phyloP scores from a whole-genome alignment of 2,888 invertebrate genomes.

The Ptychoptera albimana region DNA sequence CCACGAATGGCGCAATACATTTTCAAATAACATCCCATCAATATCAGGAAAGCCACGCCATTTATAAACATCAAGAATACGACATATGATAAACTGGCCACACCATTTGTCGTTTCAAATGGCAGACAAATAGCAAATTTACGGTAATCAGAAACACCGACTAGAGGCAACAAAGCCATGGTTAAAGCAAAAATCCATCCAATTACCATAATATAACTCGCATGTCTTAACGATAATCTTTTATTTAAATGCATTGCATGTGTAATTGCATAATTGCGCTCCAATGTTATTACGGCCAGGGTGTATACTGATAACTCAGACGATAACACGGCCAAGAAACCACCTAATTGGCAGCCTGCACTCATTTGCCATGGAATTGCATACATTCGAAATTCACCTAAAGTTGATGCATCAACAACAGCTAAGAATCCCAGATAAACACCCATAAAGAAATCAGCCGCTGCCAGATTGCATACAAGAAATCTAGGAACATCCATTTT shows the following conservation, averaged over 20 bases:
- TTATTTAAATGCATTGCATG: constrained; percentile 96
- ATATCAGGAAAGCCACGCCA: constrained; percentile 82
- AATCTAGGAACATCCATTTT: constrained; percentile 96
- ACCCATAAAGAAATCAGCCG: constrained; percentile 96
- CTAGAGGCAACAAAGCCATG: constrained; percentile 76
- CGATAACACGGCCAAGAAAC: constrained; percentile 85
- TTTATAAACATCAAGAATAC: constrained; percentile 82
- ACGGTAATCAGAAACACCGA: constrained; percentile 87
- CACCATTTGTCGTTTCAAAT: constrained; percentile 69
- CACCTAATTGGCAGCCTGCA: constrained; percentile 80
- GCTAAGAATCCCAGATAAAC: constrained; percentile 86
- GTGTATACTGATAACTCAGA: constrained; percentile 93
- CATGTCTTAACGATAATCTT: constrained; percentile 76
- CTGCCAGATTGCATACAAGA: constrained; percentile 89
- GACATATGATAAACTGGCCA: constrained; percentile 72
- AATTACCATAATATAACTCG: constrained; percentile 76
- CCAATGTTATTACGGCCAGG: constrained; percentile 87
- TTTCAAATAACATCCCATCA: constrained; percentile 91
- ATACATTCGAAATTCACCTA: constrained; percentile 91
- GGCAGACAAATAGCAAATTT: constrained; percentile 95
- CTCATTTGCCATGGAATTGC: constrained; percentile 98
- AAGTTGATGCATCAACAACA: constrained; percentile 86
- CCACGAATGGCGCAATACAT: constrained; percentile 98
- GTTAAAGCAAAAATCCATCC: constrained; percentile 85
- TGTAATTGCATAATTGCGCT: constrained; percentile 92